A percentile compares a stretch with the other conserved stretches of the same genome.
phyloP scores from a whole-genome alignment of 1,140 invertebrate species.

The Choristoneura fumiferana region DNA sequence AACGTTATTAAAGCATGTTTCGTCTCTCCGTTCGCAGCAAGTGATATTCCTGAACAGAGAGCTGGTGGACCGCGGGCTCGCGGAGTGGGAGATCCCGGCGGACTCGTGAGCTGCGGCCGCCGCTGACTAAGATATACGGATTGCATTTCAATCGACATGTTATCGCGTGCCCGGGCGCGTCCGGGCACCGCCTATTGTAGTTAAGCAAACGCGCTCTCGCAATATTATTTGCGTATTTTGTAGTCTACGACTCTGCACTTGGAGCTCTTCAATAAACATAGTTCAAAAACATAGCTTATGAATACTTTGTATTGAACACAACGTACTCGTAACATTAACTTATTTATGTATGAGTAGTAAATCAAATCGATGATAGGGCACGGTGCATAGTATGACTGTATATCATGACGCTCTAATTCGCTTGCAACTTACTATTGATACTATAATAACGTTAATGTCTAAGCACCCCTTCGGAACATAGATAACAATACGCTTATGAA shows the following conservation, averaged over 20 bases:
- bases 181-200: constrained; percentile 4
- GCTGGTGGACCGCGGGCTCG: constrained; percentile 83
- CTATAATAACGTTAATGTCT: constrained; percentile 28
- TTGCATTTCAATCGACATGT: constrained; percentile 48
- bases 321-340: constrained; percentile 18
- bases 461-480: constrained; percentile 41
- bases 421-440: constrained; percentile 32
- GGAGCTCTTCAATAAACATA: constrained; percentile 49
- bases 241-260: constrained; percentile 41
- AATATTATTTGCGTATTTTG: constrained; percentile 44
- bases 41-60: constrained; percentile 84
- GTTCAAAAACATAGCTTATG: constrained; percentile 23
- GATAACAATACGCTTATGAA: constrained; percentile 54
- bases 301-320: neutral
- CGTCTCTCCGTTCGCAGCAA: constrained; percentile 81
- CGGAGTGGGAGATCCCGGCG: constrained; percentile 79
- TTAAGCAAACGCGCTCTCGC: constrained; percentile 36
- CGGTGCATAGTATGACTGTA: neutral
- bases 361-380: constrained; percentile 26
- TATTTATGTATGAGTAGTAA: constrained; percentile 31
- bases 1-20: constrained; percentile 5
- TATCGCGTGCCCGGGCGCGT: constrained; percentile 5
- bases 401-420: constrained; percentile 21
- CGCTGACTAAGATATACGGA: constrained; percentile 47
- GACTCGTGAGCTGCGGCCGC: constrained; percentile 56